These are phyloP conservation scores for Megaleporinus macrocephalus DNA, from an alignment of 2,113 vertebrate genomes.

Conservation along the genomic window DNA sequence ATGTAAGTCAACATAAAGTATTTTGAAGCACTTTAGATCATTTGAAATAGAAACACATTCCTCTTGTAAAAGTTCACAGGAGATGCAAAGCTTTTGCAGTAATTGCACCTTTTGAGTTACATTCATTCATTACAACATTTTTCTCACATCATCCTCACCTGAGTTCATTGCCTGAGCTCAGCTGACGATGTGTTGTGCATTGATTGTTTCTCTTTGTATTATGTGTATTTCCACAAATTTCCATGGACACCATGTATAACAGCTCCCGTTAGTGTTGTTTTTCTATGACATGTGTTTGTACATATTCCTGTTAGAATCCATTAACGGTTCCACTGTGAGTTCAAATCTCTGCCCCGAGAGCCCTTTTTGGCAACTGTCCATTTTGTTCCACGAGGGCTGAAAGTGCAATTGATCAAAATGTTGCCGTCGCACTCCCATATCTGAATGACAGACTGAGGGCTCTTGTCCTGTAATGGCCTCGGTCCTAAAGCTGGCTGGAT, in stretches of 20 bases:
- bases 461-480: conserved; percentile 50
- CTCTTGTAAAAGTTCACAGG: too few species aligned
- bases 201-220: conserved; percentile 17
- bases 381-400: conserved; percentile 47
- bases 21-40: too few species aligned
- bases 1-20: too few species aligned
- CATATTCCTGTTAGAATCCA: neutral
- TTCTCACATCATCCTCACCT: neutral
- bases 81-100: too few species aligned
- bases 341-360: conserved; percentile 34
- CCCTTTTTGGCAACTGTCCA: conserved; percentile 43
- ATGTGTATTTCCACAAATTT: too few species aligned
- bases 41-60: too few species aligned
- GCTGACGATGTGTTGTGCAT: too few species aligned
- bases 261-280: neutral
- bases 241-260: neutral
- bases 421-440: conserved; percentile 29
- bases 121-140: too few species aligned
- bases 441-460: conserved; percentile 47
- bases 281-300: conserved; percentile 5
- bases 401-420: conserved; percentile 52
- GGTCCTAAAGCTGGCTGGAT: conserved; percentile 58
- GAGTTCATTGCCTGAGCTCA: neutral
- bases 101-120: too few species aligned
- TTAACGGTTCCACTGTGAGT: conserved; percentile 13